phyloP scores from a whole-genome alignment of 2,888 invertebrate genomes.

The Isoperla grammatica region DNA sequence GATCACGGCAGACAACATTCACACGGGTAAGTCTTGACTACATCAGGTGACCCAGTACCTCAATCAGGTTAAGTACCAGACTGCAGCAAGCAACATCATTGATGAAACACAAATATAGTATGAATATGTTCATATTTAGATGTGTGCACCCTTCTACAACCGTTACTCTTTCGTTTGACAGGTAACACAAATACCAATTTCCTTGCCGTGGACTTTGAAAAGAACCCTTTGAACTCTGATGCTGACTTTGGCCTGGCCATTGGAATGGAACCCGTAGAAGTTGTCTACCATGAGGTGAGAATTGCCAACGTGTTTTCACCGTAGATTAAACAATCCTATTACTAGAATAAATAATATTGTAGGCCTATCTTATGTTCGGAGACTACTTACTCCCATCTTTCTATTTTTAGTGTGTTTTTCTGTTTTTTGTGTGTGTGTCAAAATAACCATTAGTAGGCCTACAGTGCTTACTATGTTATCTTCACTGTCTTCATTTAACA shows the following conservation, averaged over 20 bases:
- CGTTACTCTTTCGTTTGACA: conserved; percentile 30
- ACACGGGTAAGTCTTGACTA: conserved; percentile 40
- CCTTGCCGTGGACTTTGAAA: conserved; percentile 68
- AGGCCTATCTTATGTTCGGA: no score
- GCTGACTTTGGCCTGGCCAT: conserved; percentile 63
- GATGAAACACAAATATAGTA: no score
- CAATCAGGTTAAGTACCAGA: background rate
- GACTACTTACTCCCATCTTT: no score
- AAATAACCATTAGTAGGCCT: no score
- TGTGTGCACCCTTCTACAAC: background rate
- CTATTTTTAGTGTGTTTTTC: no score
- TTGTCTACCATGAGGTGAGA: conserved; percentile 71
- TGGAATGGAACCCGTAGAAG: conserved; percentile 66
- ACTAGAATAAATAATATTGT: no score
- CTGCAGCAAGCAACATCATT: background rate
- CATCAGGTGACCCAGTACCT: background rate
- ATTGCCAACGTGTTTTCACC: no score
- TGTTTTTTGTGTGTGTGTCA: no score
- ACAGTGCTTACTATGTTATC: no score
- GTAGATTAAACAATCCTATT: no score
- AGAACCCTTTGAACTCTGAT: conserved; percentile 58
- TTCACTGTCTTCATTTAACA: no score
- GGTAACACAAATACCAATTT: conserved; percentile 63
- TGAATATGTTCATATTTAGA: no score
- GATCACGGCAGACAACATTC: conserved; percentile 55